Evolutionary conservation across 1,140 invertebrate genomes (phyloP).

Genomic region (Batillaria attramentaria): DNA sequence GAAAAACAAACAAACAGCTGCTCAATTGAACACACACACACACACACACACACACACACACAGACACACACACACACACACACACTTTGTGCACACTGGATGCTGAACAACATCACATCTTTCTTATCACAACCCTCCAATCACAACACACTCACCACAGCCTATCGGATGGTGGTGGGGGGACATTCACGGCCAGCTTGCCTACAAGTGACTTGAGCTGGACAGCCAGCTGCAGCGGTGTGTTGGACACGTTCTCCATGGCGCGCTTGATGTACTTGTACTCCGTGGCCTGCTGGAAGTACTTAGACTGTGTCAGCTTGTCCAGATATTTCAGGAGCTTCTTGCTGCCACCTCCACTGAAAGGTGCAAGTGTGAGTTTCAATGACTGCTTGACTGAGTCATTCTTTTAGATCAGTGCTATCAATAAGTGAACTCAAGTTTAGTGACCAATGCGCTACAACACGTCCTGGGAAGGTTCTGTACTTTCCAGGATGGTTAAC

Average conservation of each 20-base stretch:
- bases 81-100: no score
- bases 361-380: slow-evolving; percentile 1
- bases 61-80: background rate
- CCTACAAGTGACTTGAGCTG: slow-evolving; percentile 89
- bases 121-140: background rate
- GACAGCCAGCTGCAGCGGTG: slow-evolving; percentile 89
- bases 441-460: background rate
- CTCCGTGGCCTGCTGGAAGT: slow-evolving; percentile 85
- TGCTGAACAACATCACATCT: background rate
- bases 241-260: slow-evolving; percentile 86
- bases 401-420: background rate
- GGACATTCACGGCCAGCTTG: slow-evolving; percentile 91
- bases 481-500: background rate
- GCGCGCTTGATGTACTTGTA: slow-evolving; percentile 74
- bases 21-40: background rate
- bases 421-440: background rate
- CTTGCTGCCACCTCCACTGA: slow-evolving; percentile 74
- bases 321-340: slow-evolving; percentile 90
- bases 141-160: slow-evolving; percentile 79
- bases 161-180: slow-evolving; percentile 92
- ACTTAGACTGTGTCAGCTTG: slow-evolving; percentile 89
- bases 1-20: no score
- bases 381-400: background rate
- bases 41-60: background rate
- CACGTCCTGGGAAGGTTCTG: background rate